Conservation (phyloP, 2,888 invertebrate species). For the Eudemis profundana region DNA sequence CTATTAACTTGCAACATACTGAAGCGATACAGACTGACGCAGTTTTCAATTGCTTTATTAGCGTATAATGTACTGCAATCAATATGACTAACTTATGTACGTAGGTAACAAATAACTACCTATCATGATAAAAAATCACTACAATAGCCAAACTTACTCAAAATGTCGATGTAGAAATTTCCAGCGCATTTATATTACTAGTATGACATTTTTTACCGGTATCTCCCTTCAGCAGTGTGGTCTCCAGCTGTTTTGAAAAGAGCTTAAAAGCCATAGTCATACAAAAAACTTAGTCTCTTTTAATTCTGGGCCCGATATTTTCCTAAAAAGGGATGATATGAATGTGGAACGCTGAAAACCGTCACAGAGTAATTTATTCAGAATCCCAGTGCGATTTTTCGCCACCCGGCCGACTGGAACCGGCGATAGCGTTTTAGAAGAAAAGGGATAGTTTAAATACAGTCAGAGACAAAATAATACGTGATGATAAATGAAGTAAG, state of each 20-base stretch:
- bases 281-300: not conserved
- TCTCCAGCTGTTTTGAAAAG: not conserved
- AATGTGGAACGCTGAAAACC: slow-evolving; percentile 9
- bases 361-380: slow-evolving; percentile 35
- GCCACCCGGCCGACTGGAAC: slow-evolving; percentile 28
- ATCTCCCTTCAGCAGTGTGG: not conserved
- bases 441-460: slow-evolving; percentile 32
- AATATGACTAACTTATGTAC: too few species aligned
- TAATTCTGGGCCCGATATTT: not conserved
- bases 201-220: not conserved
- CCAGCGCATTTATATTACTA: not conserved
- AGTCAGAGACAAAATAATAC: not conserved
- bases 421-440: slow-evolving; percentile 38
- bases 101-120: too few species aligned
- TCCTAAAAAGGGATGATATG: slow-evolving; percentile 15
- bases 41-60: too few species aligned
- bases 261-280: not conserved
- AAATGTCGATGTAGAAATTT: not conserved
- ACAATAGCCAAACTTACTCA: not conserved
- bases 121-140: too few species aligned
- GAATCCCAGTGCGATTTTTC: slow-evolving; percentile 23
- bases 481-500: too few species aligned
- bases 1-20: too few species aligned
- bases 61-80: too few species aligned
- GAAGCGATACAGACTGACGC: too few species aligned